Evolutionary conservation across 2,113 vertebrate species (phyloP).

Genomic region (Gopherus evgoodei): DNA sequence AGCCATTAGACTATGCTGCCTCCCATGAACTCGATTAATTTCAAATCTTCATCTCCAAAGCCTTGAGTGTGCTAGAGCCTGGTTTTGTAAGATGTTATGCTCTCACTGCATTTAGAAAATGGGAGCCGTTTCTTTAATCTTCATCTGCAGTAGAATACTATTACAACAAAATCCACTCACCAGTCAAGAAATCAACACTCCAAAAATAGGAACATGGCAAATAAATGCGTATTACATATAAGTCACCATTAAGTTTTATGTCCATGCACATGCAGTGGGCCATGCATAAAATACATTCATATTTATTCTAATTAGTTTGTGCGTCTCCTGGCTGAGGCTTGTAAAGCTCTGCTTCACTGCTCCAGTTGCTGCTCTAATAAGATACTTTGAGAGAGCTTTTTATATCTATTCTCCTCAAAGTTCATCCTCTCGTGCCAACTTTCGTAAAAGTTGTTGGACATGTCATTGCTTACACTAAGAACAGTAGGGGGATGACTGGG

Average conservation of each 20-base stretch:
- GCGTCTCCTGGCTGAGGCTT: neutral
- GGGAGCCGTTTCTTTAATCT: slow-evolving; percentile 7
- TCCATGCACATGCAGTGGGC: neutral
- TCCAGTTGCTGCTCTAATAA: neutral
- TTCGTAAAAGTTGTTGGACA: neutral
- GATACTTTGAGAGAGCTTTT: neutral
- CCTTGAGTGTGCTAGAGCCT: neutral
- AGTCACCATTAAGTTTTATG: neutral
- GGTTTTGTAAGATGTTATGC: neutral
- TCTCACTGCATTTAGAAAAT: slow-evolving; percentile 9
- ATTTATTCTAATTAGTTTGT: slow-evolving; percentile 12
- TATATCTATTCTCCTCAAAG: slow-evolving; percentile 2
- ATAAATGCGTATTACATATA: neutral
- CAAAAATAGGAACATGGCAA: neutral
- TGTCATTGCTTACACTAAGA: neutral
- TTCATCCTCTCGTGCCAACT: neutral
- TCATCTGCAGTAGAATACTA: neutral
- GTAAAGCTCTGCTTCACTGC: neutral
- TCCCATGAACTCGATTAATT: neutral
- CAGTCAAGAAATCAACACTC: neutral
- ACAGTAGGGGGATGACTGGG: neutral
- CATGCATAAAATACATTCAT: neutral
- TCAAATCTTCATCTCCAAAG: neutral
- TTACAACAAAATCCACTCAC: neutral
- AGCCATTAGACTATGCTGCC: neutral